Base-by-base conservation (phyloP, 92 coral and sea anemone species). In the Paramuricea clavata region DNA sequence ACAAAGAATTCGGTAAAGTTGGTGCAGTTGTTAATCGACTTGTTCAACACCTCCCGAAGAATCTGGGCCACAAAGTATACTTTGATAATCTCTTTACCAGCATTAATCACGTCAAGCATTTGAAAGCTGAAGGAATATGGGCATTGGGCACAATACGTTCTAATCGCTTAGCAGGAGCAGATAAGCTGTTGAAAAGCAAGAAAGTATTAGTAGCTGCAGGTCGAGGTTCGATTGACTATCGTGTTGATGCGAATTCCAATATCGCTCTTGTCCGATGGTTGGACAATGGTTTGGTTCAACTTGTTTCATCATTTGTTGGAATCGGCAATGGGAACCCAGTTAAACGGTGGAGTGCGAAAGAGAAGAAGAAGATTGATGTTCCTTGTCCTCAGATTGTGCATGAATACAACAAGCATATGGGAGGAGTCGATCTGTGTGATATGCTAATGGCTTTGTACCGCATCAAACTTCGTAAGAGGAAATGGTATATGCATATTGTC, bases 361-460 rank as follows among this genome's bases (percentile, higher is more conserved):
- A n/a, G n/a, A n/a, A n/a, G 17, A 8, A 33, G 33, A 69, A 41
- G 47, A 69, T 33, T 16, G 85, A 86, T 60, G 76, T 76, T 49
- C 89, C 76, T 17, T 86, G 85, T 68, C 85, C 79, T 12, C 43
- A 86, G 2, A 57, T 86, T 85, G 84, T 75, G 6, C 36, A 74
- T 8, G 65, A 52, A 41, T 85, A 85, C 84, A 85, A 86, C 41
- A 86, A 86, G 70, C 52, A 67, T 13, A 86, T 67, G 85, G 89
- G 89, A 31, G 87, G 80, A 0, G 87, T 83, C 0, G 87, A 83
- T 71, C 71, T 13, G 26, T 30, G 34, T 25, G 80, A 83, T 26
- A 65, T 65, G 41, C 35, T 65, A 26, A 10, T 26, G 34, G 73
- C 61, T 52, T 21, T 52, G 21, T 52, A 52, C 23, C 61, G 61